Percentiles rank a stretch among this genome's conserved stretches.
These are phyloP conservation scores for Trachelipus rathkii DNA, from an alignment of 1,140 invertebrate genomes.

Conservation along the genomic window DNA sequence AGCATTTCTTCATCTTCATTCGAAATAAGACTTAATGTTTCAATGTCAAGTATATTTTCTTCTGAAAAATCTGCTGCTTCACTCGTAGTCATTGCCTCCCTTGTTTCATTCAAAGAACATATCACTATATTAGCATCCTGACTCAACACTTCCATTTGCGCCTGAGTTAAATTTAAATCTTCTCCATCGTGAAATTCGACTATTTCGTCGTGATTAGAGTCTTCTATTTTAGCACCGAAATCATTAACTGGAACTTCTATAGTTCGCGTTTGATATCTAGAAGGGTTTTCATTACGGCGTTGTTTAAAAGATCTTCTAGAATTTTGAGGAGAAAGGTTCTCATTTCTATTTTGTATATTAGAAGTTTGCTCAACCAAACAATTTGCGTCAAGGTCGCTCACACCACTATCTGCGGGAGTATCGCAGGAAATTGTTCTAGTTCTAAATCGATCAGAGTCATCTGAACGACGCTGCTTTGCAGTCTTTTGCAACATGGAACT, in stretches of 20 bases:
- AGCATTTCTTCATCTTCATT: slow-evolving; percentile 59
- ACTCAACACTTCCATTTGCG: slow-evolving; percentile 55
- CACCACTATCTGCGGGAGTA: slow-evolving; percentile 22
- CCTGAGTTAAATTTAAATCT: slow-evolving; percentile 49
- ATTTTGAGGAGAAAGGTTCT: slow-evolving; percentile 21
- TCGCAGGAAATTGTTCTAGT: slow-evolving; percentile 49
- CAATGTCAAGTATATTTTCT: slow-evolving; percentile 60
- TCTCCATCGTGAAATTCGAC: slow-evolving; percentile 41
- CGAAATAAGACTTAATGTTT: slow-evolving; percentile 64
- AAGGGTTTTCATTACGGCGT: slow-evolving; percentile 39
- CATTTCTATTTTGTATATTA: slow-evolving; percentile 46
- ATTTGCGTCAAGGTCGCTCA: too few relatives aligned
- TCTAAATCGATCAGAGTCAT: slow-evolving; percentile 39
- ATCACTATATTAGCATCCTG: slow-evolving; percentile 59
- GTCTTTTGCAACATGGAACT: slow-evolving; percentile 28
- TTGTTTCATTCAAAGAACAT: slow-evolving; percentile 54
- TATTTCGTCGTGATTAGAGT: slow-evolving; percentile 27
- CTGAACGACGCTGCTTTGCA: slow-evolving; percentile 40
- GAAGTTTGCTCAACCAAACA: slow-evolving; percentile 17
- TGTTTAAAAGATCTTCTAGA: slow-evolving; percentile 36
- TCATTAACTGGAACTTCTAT: slow-evolving; percentile 52
- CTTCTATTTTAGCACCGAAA: slow-evolving; percentile 22
- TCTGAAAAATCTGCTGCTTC: slow-evolving; percentile 49
- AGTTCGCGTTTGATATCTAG: slow-evolving; percentile 67
- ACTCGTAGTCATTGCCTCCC: slow-evolving; percentile 47